Base-by-base conservation (phyloP, 2,888 invertebrate species). In the Dysmachus trigonus region DNA sequence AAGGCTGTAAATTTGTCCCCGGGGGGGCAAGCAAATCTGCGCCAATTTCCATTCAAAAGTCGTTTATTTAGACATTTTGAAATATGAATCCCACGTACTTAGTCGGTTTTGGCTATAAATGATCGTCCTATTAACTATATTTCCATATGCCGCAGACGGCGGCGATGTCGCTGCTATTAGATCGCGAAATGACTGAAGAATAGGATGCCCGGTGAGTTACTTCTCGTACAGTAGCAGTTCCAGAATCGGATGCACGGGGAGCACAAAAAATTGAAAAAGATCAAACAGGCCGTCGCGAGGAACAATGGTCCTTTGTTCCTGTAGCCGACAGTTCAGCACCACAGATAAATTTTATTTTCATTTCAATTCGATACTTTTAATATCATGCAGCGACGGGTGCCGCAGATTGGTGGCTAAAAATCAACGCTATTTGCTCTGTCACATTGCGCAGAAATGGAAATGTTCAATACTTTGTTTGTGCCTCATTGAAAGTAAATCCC, bases 111-210 rank as follows among this genome's bases (percentile, higher is more conserved):
- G 84, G 87, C 83, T 79, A 87, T 87, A 87, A 87, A 87, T 87
- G 85, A 87, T 85, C 87, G 53, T 82, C 85, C 87, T 87, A 87
- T 87, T 87, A 87, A 85, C 85, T 62, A 87, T 87, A 85, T 87
- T 85, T 87, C 87, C 87, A 87, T 87, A 87, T 85, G 85, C 82
- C 73, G 82, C 87, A 85, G 84, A 76, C 85, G 83, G 74, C 74
- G 76, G 76, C 77, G 33, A 27, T 79, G 41, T 74, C 84, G 62
- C 41, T 47, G 82, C 84, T 77, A 84, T 62, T 82, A 82, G 82
- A 82, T 62, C 35, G 77, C 35, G 71, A 85, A 86, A 86, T 87
- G 87, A 87, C 87, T 86, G 86, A 87, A 87, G 86, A 87, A 87
- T 87, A 86, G 86, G 79, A 85, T 82, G 62, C 72, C 83, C 79